phyloP scores from a whole-genome alignment of 2,113 vertebrate genomes.

The Anseranas semipalmata region DNA sequence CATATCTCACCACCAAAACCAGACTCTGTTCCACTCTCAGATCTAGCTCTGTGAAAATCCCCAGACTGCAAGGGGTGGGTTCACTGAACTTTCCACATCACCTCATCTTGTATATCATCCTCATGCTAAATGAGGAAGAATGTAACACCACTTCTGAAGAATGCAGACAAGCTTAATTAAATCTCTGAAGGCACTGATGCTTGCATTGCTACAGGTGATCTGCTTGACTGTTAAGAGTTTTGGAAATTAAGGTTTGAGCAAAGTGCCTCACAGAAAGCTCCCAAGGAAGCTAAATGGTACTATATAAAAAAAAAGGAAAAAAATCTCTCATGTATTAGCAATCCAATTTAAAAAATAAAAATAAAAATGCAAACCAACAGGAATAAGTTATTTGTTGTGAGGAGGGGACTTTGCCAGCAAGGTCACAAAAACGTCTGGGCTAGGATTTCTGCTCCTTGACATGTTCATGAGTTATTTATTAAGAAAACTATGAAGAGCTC shows the following conservation, averaged over 20 bases:
- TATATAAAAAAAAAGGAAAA: background rate
- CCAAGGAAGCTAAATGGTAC: background rate
- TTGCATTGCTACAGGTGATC: background rate
- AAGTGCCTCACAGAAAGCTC: background rate
- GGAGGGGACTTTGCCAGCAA: background rate
- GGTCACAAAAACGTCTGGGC: background rate
- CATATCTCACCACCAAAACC: background rate
- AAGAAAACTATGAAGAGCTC: background rate
- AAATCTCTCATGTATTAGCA: background rate
- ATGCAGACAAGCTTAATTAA: background rate
- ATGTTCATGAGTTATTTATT: accelerated
- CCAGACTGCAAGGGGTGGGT: background rate
- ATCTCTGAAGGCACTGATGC: background rate
- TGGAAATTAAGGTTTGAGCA: background rate
- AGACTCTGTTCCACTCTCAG: background rate
- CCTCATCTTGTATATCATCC: background rate
- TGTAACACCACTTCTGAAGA: background rate
- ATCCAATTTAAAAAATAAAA: background rate
- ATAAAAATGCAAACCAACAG: background rate
- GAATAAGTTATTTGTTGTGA: background rate
- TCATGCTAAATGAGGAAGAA: background rate
- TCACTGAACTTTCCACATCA: background rate
- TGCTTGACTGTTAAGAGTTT: background rate
- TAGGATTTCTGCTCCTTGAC: background rate
- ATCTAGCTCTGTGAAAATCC: background rate